Conservation (phyloP, 2,113 vertebrate species). For the Colius striatus region DNA sequence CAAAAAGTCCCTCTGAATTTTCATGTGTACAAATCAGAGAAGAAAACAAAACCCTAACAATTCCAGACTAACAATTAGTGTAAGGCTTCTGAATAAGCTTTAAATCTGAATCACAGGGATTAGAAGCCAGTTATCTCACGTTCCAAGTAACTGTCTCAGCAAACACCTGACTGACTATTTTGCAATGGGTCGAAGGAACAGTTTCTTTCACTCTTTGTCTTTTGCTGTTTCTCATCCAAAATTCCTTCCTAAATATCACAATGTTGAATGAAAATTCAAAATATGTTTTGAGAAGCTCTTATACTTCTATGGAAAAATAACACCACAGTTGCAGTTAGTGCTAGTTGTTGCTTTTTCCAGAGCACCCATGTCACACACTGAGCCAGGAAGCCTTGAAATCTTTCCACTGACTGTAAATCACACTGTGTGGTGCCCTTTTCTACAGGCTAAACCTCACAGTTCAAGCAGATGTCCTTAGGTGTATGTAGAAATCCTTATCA, state of each 20-base stretch:
- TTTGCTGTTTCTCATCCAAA: background rate
- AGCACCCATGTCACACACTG: background rate
- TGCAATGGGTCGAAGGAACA: background rate
- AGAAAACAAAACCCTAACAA: background rate
- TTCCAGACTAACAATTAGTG: background rate
- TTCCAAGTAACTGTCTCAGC: background rate
- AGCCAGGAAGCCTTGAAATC: background rate
- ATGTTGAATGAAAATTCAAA: background rate
- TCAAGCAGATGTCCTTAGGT: background rate
- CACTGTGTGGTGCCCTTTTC: background rate
- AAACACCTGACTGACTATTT: background rate
- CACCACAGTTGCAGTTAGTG: background rate
- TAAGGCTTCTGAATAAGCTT: constrained; percentile 5
- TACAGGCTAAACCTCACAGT: background rate
- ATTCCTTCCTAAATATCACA: background rate
- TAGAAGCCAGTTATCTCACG: background rate
- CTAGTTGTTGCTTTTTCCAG: background rate
- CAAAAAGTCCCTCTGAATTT: background rate
- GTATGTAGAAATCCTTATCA: background rate
- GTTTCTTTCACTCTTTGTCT: background rate
- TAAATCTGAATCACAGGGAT: constrained; percentile 1
- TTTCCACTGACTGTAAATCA: background rate
- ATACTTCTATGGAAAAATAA: background rate
- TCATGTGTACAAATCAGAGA: background rate
- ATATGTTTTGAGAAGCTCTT: background rate